Evolutionary conservation across 2,888 invertebrate species (phyloP), one percentile per base, ranked within the genome.

Genomic region (Exephanes ischioxanthus): DNA sequence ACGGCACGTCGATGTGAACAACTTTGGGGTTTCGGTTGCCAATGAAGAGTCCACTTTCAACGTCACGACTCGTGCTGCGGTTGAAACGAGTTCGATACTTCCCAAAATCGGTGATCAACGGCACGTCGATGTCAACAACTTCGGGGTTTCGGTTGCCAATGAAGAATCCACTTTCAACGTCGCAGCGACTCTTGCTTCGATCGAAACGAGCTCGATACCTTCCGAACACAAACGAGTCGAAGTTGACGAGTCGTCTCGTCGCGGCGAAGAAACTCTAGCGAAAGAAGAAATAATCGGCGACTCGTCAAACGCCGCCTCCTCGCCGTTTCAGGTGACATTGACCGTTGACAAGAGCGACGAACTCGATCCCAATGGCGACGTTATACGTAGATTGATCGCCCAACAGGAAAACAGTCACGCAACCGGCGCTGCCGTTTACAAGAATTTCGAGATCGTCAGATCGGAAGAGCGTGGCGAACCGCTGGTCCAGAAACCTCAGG

Each of bases 241-340:
- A 7, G 68, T 76, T 1, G 26, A 67, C 16, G 11, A 72, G 67
- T 9, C 48, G 11, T 30, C 51, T 9, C 63, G 41, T 9, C 41
- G 45, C 41, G 22, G n/a, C 45, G 73, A 45, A 33, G 73, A 51
- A 11, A 45, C 80, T 71, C 53, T 61, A 26, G 26, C 41, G 37
- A 63, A 73, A 19, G 61, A 78, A 7, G 71, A 71, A 55, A 73
- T 79, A 68, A 80, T 87, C 22, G 82, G 72, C 0, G 89, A 89
- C 33, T 66, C 87, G 3, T 26, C 82, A 6, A 84, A 87, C 33
- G 68, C 83, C 68, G 88, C 82, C 41, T 89, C 89, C 48, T 88
- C 91, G 2, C 92, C 93, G 0, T 89, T 89, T 19, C 88, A 91
- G 58, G 83, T 92, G 0, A 89, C 90, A 0, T n/a, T 92, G n/a